These are phyloP conservation scores for Gavia stellata DNA, from an alignment of 2,113 vertebrate species.

Conservation along the genomic window DNA sequence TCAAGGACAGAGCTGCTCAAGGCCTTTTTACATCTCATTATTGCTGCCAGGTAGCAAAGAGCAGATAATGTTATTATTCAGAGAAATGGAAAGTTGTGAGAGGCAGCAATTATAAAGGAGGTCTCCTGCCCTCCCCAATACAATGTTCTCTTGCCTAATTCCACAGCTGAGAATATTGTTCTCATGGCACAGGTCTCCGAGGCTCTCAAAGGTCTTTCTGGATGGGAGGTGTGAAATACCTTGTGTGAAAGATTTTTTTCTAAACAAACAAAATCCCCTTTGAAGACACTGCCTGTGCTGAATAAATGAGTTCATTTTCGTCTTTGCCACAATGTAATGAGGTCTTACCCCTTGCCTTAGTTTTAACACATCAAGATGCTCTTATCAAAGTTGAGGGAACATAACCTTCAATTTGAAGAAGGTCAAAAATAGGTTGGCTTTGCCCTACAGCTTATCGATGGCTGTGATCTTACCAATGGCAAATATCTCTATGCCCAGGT, in stretches of 20 bases:
- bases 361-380: background rate
- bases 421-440: background rate
- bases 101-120: background rate
- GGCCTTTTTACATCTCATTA: background rate
- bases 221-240: background rate
- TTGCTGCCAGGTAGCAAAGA: background rate
- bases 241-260: background rate
- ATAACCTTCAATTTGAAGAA: background rate
- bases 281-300: background rate
- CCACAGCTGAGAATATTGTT: background rate
- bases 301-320: background rate
- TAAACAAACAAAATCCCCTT: background rate
- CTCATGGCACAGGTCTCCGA: background rate
- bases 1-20: background rate
- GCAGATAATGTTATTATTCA: background rate
- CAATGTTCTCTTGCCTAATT: background rate
- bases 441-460: background rate
- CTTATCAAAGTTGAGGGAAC: background rate
- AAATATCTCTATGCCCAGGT: constrained; percentile 84
- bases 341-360: background rate
- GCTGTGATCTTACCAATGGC: constrained; percentile 81
- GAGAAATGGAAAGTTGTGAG: background rate
- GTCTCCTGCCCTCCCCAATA: background rate
- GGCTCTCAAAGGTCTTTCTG: background rate
- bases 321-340: background rate